phyloP scores from a whole-genome alignment of 2,888 invertebrate genomes.

The Eupithecia abbreviata region DNA sequence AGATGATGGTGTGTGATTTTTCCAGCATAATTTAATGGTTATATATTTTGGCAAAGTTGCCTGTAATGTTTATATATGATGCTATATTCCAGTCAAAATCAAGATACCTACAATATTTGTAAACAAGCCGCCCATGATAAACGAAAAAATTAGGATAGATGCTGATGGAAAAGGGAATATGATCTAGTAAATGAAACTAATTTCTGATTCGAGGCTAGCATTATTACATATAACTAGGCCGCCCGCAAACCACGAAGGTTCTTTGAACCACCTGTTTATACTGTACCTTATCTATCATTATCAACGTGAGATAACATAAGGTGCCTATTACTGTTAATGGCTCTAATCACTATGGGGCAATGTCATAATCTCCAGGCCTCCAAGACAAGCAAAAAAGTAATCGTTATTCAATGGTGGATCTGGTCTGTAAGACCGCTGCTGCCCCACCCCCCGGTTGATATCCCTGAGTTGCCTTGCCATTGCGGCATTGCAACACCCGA shows the following conservation, averaged over 20 bases:
- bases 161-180: too few species aligned
- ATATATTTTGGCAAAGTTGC: too few species aligned
- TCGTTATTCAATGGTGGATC: neutral
- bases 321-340: too few species aligned
- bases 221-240: neutral
- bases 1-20: neutral
- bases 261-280: neutral
- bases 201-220: neutral
- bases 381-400: neutral
- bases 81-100: too few species aligned
- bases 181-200: neutral
- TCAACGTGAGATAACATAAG: neutral
- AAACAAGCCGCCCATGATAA: too few species aligned
- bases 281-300: neutral
- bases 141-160: too few species aligned
- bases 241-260: slow-evolving; percentile 1
- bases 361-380: neutral
- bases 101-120: too few species aligned
- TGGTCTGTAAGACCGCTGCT: neutral
- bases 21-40: neutral
- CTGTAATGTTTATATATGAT: too few species aligned
- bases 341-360: neutral
- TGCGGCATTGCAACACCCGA: neutral
- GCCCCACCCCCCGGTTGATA: neutral
- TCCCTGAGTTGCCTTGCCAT: neutral